Conservation (phyloP, 1,140 invertebrate genomes). For the Cydia amplana region DNA sequence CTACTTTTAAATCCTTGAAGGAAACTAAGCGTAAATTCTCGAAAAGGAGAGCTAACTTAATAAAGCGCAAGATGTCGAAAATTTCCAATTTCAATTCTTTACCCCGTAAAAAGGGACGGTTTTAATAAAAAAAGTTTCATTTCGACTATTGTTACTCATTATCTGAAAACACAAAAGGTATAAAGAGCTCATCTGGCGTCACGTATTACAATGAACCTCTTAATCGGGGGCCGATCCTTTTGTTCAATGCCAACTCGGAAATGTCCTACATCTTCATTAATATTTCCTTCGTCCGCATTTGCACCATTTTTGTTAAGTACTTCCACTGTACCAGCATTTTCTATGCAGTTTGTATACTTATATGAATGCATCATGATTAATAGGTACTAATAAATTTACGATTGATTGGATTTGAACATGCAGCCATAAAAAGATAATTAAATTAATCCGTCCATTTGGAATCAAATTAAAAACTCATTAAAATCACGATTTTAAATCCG, state of each 20-base stretch:
- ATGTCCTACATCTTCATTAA: constrained; percentile 72
- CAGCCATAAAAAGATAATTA: too few relatives aligned
- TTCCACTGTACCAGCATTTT: not conserved
- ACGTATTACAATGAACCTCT: constrained; percentile 55
- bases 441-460: too few relatives aligned
- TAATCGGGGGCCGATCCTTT: constrained; percentile 58
- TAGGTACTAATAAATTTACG: too few relatives aligned
- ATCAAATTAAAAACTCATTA: constrained; percentile 38
- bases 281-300: constrained; percentile 49
- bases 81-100: constrained; percentile 67
- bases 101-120: constrained; percentile 66
- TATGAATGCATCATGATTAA: too few relatives aligned
- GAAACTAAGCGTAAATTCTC: not conserved
- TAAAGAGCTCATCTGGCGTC: constrained; percentile 56
- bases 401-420: too few relatives aligned
- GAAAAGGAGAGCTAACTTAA: constrained; percentile 57
- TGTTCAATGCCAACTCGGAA: constrained; percentile 56
- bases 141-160: constrained; percentile 68
- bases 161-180: constrained; percentile 61
- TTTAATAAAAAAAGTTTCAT: constrained; percentile 71
- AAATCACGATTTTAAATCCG: not conserved
- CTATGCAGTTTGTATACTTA: too few relatives aligned
- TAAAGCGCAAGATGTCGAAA: constrained; percentile 69
- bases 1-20: too few relatives aligned
- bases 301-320: constrained; percentile 35